A percentile compares a stretch with the other conserved stretches of the same genome.
Evolutionary conservation across 2,888 invertebrate genomes (phyloP).

Genomic region (Epinotia ramella): DNA sequence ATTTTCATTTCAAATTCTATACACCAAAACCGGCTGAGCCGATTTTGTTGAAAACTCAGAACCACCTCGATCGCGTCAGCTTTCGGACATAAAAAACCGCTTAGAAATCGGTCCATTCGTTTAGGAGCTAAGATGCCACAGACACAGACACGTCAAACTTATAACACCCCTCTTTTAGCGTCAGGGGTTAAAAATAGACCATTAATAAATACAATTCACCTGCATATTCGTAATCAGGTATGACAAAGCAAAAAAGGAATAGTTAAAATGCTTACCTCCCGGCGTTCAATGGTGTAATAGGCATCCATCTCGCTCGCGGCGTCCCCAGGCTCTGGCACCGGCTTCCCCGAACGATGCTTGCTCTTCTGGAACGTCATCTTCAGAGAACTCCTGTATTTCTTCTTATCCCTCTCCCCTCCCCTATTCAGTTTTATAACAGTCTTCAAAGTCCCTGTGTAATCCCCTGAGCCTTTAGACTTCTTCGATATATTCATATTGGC

Average conservation of each 20-base stretch:
- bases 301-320: conserved; percentile 71
- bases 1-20: no score
- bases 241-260: conserved; percentile 8
- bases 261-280: conserved; percentile 74
- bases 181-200: no score
- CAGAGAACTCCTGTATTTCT: conserved; percentile 88
- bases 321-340: conserved; percentile 73
- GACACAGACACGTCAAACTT: no score
- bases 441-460: conserved; percentile 92
- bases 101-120: no score
- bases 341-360: conserved; percentile 86
- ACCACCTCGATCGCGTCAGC: no score
- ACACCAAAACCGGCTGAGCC: no score
- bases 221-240: background rate
- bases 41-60: no score
- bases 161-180: no score
- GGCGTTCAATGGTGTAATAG: conserved; percentile 89
- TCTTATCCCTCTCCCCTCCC: conserved; percentile 80
- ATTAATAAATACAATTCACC: no score
- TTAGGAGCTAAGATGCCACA: no score
- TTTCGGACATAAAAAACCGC: no score
- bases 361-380: conserved; percentile 92
- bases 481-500: conserved; percentile 61
- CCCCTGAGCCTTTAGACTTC: conserved; percentile 71
- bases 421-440: conserved; percentile 93